Conservation (phyloP, 2,113 vertebrate species). For the Hippopotamus amphibius region DNA sequence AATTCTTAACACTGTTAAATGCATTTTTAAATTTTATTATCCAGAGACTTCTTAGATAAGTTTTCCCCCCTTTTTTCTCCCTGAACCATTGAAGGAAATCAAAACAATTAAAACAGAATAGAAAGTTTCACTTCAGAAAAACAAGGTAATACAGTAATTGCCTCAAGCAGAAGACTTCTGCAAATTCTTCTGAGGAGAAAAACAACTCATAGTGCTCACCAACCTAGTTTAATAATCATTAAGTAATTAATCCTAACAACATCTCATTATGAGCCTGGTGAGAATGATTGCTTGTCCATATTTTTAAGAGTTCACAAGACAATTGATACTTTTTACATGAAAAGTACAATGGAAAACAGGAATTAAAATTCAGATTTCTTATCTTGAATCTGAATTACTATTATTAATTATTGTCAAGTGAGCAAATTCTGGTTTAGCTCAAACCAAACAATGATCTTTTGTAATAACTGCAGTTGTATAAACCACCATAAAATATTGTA, state of each 20-base stretch:
- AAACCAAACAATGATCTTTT: background rate
- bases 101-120: background rate
- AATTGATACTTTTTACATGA: background rate
- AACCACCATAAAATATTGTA: background rate
- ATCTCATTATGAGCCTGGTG: background rate
- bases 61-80: background rate
- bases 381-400: background rate
- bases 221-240: background rate
- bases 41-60: background rate
- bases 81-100: background rate
- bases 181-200: slow-evolving; percentile 3
- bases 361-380: slow-evolving; percentile 11
- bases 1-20: background rate
- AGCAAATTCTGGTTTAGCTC: background rate
- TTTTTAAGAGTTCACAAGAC: background rate
- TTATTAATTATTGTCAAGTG: background rate
- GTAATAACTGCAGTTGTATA: background rate
- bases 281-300: background rate
- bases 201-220: background rate
- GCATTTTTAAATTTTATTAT: background rate
- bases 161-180: background rate
- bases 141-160: slow-evolving; percentile 4
- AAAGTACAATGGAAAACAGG: background rate
- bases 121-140: background rate
- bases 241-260: background rate